Evolutionary conservation across 2,888 invertebrate species (phyloP), one percentile per base, ranked within the genome.

Genomic region (Hipparchia sbordonii): DNA sequence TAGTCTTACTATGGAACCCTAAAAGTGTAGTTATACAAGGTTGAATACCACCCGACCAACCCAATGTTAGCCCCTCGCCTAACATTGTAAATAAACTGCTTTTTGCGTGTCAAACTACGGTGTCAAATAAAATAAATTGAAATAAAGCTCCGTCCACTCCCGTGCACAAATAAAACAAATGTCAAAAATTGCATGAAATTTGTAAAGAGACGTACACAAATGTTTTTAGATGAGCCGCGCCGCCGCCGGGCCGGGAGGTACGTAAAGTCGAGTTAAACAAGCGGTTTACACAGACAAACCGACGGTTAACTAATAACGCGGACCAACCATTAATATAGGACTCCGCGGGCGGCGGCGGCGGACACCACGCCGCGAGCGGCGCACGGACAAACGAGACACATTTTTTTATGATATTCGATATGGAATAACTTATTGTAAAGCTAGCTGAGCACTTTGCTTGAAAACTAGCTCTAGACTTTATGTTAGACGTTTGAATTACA

Each of bases 241-340:
- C 12, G 60, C 52, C 51, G 51, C n/a, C 71, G 63, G 59, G 73
- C 60, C 65, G 61, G 51, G 10, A 65, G 48, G 75, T 48, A 63
- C 70, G 67, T 68, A 72, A 68, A 67, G 70, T 69, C 71, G 73
- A 76, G 76, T 68, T 74, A 76, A 76, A 71, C 71, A 68, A 72
- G 74, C 75, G 73, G 70, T 75, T 65, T 67, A 71, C 73, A 67
- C 73, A 67, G 78, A 77, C 79, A 77, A 77, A 79, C 85, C 84
- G 79, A 82, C 80, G 81, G 82, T 83, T 87, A 86, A 87, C 87
- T 84, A 87, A 85, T 85, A 82, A 80, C 82, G 79, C 79, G 80
- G 79, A 81, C 82, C 79, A 82, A 79, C 82, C 81, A 84, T 85
- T 85, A 85, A 85, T 82, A 83, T 78, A 81, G 80, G 81, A 80